Evolutionary conservation across 2,113 vertebrate genomes (phyloP).

Genomic region (Sinocyclocheilus rhinocerous): DNA sequence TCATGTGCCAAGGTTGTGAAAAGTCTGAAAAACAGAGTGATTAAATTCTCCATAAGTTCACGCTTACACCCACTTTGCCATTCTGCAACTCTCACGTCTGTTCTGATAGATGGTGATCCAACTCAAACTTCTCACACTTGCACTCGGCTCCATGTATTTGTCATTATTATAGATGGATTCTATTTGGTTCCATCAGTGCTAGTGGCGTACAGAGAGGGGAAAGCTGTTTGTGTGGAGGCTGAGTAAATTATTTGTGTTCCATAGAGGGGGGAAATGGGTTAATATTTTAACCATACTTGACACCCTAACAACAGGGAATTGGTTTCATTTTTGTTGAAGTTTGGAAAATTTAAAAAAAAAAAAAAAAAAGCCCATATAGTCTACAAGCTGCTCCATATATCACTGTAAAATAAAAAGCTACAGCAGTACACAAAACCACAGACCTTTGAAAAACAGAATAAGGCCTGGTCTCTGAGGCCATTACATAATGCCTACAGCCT

Average conservation of each 20-base stretch:
- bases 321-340: neutral
- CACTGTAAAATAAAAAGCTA: neutral
- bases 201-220: neutral
- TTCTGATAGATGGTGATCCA: conserved; percentile 39
- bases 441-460: neutral
- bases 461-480: conserved; percentile 24
- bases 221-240: conserved; percentile 20
- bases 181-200: conserved; percentile 41
- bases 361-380: neutral
- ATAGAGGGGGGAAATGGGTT: conserved; percentile 27
- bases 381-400: neutral
- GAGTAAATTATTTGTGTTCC: conserved; percentile 40
- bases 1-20: neutral
- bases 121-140: conserved; percentile 19
- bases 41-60: conserved; percentile 30
- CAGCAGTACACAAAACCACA: neutral
- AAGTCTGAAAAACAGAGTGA: conserved; percentile 30
- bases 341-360: conserved; percentile 1
- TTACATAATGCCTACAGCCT: neutral
- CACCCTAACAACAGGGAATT: conserved; percentile 2
- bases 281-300: conserved; percentile 35
- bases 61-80: conserved; percentile 26
- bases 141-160: conserved; percentile 38
- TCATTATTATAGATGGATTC: conserved; percentile 46
- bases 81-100: neutral